Conservation (phyloP, 2,113 vertebrate species). For the Neotragus pygmaeus region DNA sequence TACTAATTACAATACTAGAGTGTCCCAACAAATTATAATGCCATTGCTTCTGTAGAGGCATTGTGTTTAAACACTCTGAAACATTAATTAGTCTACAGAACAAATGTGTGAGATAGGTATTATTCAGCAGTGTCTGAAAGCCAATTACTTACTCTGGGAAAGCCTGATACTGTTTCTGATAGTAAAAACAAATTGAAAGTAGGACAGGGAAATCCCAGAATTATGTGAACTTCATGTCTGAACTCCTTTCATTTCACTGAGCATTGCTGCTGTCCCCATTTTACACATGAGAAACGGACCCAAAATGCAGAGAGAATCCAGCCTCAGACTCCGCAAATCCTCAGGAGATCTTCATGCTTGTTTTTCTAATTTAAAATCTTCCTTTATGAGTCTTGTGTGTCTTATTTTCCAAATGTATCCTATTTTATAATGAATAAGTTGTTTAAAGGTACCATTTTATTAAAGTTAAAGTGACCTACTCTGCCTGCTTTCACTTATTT, state of each 20-base stretch:
- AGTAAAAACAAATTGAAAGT: conserved; percentile 33
- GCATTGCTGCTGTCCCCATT: background rate
- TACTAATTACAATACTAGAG: conserved; percentile 59
- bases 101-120: conserved; percentile 53
- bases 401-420: background rate
- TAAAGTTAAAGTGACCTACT: background rate
- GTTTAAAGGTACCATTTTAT: background rate
- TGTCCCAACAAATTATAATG: conserved; percentile 60
- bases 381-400: background rate
- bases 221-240: background rate
- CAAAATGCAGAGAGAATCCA: background rate
- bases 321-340: background rate
- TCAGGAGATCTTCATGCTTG: background rate
- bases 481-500: background rate
- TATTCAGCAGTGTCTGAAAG: conserved; percentile 34
- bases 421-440: background rate
- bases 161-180: background rate
- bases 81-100: conserved; percentile 64
- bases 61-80: conserved; percentile 58
- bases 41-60: conserved; percentile 49
- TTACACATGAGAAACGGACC: background rate
- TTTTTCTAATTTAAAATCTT: background rate
- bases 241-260: background rate
- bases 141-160: conserved; percentile 46
- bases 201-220: background rate